Conservation (phyloP, 2,888 invertebrate species). For the Caradrina kadenii region DNA sequence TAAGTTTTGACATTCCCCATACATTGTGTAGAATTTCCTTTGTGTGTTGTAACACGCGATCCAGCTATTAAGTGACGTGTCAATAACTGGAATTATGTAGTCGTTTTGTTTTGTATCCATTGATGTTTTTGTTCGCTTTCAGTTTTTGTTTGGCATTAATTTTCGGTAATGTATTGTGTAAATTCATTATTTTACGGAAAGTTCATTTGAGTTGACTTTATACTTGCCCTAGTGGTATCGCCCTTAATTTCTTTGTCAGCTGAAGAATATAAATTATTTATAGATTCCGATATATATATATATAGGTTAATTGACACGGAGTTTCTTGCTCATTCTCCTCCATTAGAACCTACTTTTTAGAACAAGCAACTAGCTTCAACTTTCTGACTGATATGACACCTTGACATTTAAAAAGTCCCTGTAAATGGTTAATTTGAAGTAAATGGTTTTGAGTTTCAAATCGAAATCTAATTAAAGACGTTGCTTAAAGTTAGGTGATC, state of each 20-base stretch:
- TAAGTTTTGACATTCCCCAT: conserved; percentile 70
- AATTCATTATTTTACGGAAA: conserved; percentile 16
- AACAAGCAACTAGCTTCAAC: too few relatives aligned
- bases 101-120: conserved; percentile 58
- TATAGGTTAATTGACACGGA: too few relatives aligned
- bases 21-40: conserved; percentile 74
- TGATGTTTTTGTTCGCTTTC: conserved; percentile 50
- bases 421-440: background rate
- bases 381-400: too few relatives aligned
- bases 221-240: conserved; percentile 7
- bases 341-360: too few relatives aligned
- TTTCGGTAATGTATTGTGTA: conserved; percentile 41
- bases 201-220: conserved; percentile 17
- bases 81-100: conserved; percentile 73
- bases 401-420: too few relatives aligned
- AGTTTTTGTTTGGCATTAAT: conserved; percentile 44
- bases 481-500: background rate
- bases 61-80: conserved; percentile 79
- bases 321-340: too few relatives aligned
- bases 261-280: background rate
- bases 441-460: too few relatives aligned
- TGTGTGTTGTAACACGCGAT: conserved; percentile 79
- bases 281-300: background rate
- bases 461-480: too few relatives aligned
- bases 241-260: background rate